phyloP scores from a whole-genome alignment of 2,797 vertebrate genomes.

The Dicrostonyx torquatus region DNA sequence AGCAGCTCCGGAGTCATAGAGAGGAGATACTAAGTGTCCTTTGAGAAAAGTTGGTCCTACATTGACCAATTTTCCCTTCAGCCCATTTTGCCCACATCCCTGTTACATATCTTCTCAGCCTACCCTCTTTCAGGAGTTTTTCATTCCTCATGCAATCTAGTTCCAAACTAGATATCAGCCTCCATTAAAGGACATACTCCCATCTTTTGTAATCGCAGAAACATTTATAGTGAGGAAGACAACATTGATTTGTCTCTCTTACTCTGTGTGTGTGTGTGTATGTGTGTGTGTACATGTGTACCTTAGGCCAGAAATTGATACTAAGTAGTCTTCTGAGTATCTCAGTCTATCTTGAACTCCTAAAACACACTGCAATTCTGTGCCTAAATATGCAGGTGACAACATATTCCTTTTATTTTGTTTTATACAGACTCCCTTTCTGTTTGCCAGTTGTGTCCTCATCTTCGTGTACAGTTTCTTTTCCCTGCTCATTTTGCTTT shows the following conservation, averaged over 20 bases:
- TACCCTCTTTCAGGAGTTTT: not conserved
- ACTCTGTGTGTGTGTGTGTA: not conserved
- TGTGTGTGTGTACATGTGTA: not conserved
- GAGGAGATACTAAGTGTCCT: not conserved
- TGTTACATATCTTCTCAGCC: not conserved
- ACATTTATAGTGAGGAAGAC: not conserved
- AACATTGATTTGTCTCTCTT: not conserved
- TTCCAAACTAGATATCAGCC: not conserved
- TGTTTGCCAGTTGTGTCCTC: not conserved
- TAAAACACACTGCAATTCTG: not conserved
- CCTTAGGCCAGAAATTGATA: not conserved
- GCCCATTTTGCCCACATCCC: not conserved
- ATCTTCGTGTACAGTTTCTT: not conserved
- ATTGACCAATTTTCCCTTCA: rapidly evolving
- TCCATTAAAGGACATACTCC: not conserved
- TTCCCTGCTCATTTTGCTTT: not conserved
- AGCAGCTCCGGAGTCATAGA: not conserved
- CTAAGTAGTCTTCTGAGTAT: not conserved
- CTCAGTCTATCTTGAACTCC: not conserved
- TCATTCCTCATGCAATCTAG: not conserved
- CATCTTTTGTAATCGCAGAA: not conserved
- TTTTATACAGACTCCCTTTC: not conserved
- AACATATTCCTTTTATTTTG: not conserved
- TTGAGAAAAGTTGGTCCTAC: not conserved
- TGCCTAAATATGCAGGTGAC: not conserved